Percentiles rank a stretch among this genome's conserved stretches.
Evolutionary conservation across 2,113 vertebrate genomes (phyloP).

Genomic region (Cnemophilus loriae): DNA sequence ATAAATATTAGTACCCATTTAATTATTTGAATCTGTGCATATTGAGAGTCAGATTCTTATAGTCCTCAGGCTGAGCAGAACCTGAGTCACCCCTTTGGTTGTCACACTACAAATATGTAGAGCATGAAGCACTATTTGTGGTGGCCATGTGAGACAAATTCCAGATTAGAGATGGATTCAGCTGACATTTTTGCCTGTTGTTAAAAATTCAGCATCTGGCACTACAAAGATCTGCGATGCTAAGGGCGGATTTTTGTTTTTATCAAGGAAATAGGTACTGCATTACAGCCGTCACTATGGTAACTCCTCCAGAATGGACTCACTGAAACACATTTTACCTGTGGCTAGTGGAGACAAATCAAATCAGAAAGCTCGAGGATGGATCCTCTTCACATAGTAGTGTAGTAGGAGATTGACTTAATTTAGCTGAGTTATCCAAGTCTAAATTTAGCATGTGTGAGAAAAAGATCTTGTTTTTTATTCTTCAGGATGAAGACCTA

Average conservation of each 20-base stretch:
- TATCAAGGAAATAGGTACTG: not conserved
- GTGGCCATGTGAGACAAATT: not conserved
- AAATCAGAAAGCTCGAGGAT: not conserved
- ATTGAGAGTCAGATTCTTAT: not conserved
- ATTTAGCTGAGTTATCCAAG: not conserved
- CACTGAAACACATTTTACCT: not conserved
- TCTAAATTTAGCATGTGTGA: not conserved
- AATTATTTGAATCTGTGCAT: not conserved
- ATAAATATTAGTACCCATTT: not conserved
- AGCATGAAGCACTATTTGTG: not conserved
- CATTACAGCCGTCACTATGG: constrained; percentile 30
- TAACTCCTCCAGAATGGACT: constrained; percentile 28
- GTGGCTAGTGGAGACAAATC: constrained; percentile 17
- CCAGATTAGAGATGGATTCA: not conserved
- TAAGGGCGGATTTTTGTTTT: constrained; percentile 28
- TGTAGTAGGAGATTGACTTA: not conserved
- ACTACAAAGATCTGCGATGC: not conserved
- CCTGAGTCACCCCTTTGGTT: not conserved
- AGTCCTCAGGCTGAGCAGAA: not conserved
- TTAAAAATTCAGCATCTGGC: constrained; percentile 40
- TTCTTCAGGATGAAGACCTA: not conserved
- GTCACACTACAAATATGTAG: not conserved
- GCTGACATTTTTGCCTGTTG: not conserved
- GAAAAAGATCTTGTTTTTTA: not conserved
- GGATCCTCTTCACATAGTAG: not conserved